phyloP scores from a whole-genome alignment of 2,113 vertebrate genomes.

The Pelvicachromis taeniatus region DNA sequence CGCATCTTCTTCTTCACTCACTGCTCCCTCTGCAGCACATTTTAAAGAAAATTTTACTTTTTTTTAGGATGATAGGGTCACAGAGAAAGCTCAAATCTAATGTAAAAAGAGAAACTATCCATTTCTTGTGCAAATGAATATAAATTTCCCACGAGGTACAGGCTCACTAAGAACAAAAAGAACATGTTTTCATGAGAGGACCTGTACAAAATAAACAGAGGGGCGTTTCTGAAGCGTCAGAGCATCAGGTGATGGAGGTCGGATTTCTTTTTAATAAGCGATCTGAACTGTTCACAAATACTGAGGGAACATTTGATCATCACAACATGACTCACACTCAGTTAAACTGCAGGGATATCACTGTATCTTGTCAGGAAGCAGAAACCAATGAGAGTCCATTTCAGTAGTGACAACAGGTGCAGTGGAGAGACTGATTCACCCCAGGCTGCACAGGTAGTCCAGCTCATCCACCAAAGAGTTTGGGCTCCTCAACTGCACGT shows the following conservation, averaged over 20 bases:
- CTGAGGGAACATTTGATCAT: neutral
- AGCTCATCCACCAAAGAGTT: neutral
- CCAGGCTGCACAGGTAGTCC: neutral
- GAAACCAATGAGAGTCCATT: neutral
- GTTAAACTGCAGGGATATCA: neutral
- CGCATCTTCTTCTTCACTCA: neutral
- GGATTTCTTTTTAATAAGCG: neutral
- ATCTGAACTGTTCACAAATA: neutral
- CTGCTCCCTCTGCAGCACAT: neutral
- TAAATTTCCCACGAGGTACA: neutral
- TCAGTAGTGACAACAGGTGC: neutral
- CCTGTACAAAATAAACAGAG: neutral
- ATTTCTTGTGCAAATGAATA: neutral
- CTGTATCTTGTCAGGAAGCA: neutral
- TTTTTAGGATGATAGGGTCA: neutral
- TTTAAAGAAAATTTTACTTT: neutral
- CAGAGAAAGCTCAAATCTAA: neutral
- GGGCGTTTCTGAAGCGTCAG: neutral
- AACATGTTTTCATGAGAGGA: neutral
- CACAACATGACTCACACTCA: neutral
- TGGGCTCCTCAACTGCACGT: neutral
- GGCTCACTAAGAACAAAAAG: neutral
- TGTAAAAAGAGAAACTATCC: neutral
- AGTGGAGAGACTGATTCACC: neutral
- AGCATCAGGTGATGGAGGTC: neutral